A percentile compares a stretch with the other conserved stretches of the same genome.
Conservation (phyloP, 2,888 invertebrate species). For the Plagodis pulveraria region DNA sequence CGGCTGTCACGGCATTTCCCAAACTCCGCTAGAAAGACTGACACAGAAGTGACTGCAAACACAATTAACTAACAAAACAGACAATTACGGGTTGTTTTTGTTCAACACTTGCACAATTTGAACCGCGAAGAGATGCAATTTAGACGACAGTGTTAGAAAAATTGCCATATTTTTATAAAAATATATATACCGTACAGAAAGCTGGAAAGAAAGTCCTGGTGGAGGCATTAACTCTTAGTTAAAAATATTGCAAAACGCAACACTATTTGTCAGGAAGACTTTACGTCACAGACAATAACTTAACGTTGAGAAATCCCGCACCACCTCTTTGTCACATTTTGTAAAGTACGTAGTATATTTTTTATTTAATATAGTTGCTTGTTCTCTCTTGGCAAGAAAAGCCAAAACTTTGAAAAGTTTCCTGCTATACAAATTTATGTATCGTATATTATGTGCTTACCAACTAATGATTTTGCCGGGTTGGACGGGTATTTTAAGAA, state of each 20-base stretch:
- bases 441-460: no score
- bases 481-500: no score
- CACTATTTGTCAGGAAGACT: constrained; percentile 74
- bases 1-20: constrained; percentile 8
- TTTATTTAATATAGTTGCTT: constrained; percentile 68
- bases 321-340: constrained; percentile 77
- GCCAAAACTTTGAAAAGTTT: constrained; percentile 3
- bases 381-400: constrained; percentile 35
- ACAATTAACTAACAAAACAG: constrained; percentile 25
- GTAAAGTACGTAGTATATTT: constrained; percentile 66
- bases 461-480: no score
- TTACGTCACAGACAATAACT: constrained; percentile 77
- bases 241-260: constrained; percentile 71
- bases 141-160: constrained; percentile 10
- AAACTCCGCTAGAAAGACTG: constrained; percentile 15
- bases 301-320: constrained; percentile 74
- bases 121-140: constrained; percentile 11
- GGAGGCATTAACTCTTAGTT: constrained; percentile 64
- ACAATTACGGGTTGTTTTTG: constrained; percentile 23
- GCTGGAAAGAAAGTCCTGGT: constrained; percentile 39
- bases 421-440: no score
- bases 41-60: constrained; percentile 20
- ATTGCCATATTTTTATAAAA: constrained; percentile 15
- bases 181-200: constrained; percentile 9
- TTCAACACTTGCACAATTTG: constrained; percentile 14